A percentile compares a stretch with the other conserved stretches of the same genome.
Conservation (phyloP, 1,140 invertebrate genomes). For the Odontomachus brunneus region DNA sequence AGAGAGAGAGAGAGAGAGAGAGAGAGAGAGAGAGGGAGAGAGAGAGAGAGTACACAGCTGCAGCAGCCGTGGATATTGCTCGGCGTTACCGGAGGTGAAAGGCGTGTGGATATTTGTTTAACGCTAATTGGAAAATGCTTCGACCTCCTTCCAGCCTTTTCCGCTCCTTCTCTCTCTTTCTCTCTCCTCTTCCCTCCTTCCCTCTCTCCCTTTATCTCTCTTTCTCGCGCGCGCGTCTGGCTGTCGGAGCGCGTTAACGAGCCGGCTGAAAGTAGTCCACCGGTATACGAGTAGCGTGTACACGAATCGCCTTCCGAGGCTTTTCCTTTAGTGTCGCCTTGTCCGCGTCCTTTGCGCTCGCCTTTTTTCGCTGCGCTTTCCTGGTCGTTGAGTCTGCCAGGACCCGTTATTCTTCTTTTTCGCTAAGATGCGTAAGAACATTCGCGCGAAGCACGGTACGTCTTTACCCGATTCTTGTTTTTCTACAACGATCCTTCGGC, state of each 20-base stretch:
- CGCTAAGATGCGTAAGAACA: constrained; percentile 26
- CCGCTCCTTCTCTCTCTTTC: constrained; percentile 50
- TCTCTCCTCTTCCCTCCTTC: constrained; percentile 36
- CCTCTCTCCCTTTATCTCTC: constrained; percentile 44
- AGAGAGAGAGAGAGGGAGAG: no score
- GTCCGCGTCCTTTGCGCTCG: constrained; percentile 21
- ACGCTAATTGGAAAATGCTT: constrained; percentile 80
- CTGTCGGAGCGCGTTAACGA: constrained; percentile 61
- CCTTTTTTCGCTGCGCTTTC: constrained; percentile 25
- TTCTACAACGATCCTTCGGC: background rate
- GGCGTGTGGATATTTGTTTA: constrained; percentile 76
- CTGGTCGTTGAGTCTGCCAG: background rate
- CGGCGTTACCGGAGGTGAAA: constrained; percentile 64
- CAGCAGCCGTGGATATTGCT: constrained; percentile 73
- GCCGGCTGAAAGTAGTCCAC: constrained; percentile 60
- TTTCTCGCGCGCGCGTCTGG: constrained; percentile 29
- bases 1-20: no score
- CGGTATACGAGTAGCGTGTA: constrained; percentile 18
- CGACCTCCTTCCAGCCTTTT: constrained; percentile 55
- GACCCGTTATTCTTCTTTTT: constrained; percentile 22
- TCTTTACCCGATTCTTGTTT: constrained; percentile 12
- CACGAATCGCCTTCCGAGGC: constrained; percentile 16
- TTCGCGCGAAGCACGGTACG: constrained; percentile 13
- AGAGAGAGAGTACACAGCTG: constrained; percentile 35
- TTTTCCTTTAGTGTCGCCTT: constrained; percentile 44